Conservation (phyloP, 2,113 vertebrate species). For the Tonatia bakeri region DNA sequence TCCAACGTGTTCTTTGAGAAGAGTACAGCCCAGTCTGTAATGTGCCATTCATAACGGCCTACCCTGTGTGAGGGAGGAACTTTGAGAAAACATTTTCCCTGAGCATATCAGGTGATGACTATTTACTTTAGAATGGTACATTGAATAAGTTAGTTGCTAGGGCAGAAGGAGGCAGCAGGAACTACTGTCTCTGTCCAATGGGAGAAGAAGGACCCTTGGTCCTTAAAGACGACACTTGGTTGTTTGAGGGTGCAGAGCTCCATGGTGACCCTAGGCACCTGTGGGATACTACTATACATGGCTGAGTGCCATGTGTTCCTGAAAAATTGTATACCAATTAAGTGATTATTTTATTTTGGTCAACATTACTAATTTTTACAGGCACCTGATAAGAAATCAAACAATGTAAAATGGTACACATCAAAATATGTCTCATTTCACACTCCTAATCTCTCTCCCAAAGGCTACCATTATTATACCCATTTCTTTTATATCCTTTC, state of each 20-base stretch:
- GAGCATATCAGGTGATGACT: background rate
- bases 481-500: slow-evolving; percentile 1
- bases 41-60: background rate
- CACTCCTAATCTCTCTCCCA: background rate
- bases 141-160: slow-evolving; percentile 40
- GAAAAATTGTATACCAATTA: background rate
- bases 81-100: background rate
- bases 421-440: background rate
- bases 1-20: background rate
- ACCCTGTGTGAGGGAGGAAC: background rate
- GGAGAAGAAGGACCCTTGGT: background rate
- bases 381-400: background rate
- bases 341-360: slow-evolving; percentile 24
- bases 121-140: slow-evolving; percentile 43
- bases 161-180: background rate
- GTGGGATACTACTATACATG: background rate
- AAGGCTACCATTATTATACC: background rate
- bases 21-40: background rate
- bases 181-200: background rate
- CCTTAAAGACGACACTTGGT: background rate
- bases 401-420: background rate
- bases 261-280: background rate
- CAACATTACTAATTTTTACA: slow-evolving; percentile 18
- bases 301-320: background rate
- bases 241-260: background rate